These are phyloP conservation scores for Diaprepes abbreviatus DNA, from an alignment of 2,888 invertebrate species.

Conservation along the genomic window DNA sequence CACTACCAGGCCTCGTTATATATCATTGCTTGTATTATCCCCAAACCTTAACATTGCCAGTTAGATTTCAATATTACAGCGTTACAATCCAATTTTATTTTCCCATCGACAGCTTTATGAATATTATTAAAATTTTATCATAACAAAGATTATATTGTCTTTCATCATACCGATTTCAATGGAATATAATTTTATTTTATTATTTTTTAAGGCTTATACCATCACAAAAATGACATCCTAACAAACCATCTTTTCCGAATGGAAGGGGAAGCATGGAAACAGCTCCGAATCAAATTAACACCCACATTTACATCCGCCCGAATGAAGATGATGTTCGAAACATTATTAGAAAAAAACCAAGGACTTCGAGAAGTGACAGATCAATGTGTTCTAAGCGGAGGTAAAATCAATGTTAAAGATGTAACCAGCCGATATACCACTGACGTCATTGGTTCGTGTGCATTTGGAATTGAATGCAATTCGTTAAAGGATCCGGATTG, in stretches of 20 bases:
- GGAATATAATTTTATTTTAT: too few relatives aligned
- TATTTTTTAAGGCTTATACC: slow-evolving; percentile 11
- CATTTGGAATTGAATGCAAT: slow-evolving; percentile 73
- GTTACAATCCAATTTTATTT: too few relatives aligned
- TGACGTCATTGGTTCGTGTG: slow-evolving; percentile 73
- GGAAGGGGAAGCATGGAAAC: slow-evolving; percentile 64
- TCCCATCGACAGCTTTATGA: too few relatives aligned
- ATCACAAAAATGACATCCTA: slow-evolving; percentile 57
- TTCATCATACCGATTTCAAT: too few relatives aligned
- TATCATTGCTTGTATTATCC: too few relatives aligned
- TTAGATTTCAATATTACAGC: too few relatives aligned
- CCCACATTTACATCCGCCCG: slow-evolving; percentile 77
- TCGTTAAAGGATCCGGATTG: slow-evolving; percentile 70
- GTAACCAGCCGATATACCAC: slow-evolving; percentile 72
- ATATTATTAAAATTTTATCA: too few relatives aligned
- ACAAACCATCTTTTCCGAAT: slow-evolving; percentile 55
- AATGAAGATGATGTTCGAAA: slow-evolving; percentile 75
- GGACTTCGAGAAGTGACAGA: slow-evolving; percentile 68
- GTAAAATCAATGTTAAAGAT: slow-evolving; percentile 63
- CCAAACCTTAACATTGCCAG: too few relatives aligned
- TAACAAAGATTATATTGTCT: too few relatives aligned
- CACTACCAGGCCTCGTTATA: too few relatives aligned
- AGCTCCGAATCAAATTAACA: slow-evolving; percentile 72
- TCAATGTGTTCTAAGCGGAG: slow-evolving; percentile 53
- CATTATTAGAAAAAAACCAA: slow-evolving; percentile 71